These are phyloP conservation scores for Alosa sapidissima DNA, from an alignment of 2,797 vertebrate species.

Conservation along the genomic window DNA sequence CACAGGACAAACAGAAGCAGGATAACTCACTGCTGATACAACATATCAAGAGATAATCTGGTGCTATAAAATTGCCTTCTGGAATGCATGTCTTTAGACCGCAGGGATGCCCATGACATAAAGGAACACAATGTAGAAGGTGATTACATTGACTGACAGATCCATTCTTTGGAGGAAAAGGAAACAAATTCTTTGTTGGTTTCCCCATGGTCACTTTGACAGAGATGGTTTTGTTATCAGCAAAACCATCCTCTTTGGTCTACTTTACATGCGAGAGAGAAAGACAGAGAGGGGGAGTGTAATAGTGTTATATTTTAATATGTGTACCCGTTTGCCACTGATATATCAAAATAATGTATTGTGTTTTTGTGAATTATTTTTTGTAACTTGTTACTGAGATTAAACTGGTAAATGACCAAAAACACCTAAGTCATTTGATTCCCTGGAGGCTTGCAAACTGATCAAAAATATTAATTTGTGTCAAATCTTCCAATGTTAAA, in stretches of 20 bases:
- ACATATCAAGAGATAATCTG: slow-evolving; percentile 65
- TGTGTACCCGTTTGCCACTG: no score
- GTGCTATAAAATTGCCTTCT: slow-evolving; percentile 67
- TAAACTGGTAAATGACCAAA: neutral
- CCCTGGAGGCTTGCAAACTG: neutral
- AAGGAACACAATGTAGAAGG: slow-evolving; percentile 47
- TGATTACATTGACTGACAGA: slow-evolving; percentile 59
- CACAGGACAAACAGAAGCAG: slow-evolving; percentile 45
- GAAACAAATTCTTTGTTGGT: slow-evolving; percentile 52
- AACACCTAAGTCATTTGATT: neutral
- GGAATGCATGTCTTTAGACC: slow-evolving; percentile 60
- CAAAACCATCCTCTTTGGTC: slow-evolving; percentile 34
- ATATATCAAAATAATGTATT: no score
- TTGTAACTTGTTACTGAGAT: neutral
- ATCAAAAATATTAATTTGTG: no score
- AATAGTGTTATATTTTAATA: no score
- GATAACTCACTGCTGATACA: slow-evolving; percentile 44
- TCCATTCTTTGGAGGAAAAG: slow-evolving; percentile 60
- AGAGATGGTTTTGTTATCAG: slow-evolving; percentile 37
- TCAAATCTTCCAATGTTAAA: no score
- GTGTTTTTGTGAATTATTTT: neutral
- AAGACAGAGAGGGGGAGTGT: no score
- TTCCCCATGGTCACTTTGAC: slow-evolving; percentile 39
- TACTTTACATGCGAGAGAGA: neutral
- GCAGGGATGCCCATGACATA: slow-evolving; percentile 67